Evolutionary conservation across 2,113 vertebrate species (phyloP).

Genomic region (Bucco capensis): DNA sequence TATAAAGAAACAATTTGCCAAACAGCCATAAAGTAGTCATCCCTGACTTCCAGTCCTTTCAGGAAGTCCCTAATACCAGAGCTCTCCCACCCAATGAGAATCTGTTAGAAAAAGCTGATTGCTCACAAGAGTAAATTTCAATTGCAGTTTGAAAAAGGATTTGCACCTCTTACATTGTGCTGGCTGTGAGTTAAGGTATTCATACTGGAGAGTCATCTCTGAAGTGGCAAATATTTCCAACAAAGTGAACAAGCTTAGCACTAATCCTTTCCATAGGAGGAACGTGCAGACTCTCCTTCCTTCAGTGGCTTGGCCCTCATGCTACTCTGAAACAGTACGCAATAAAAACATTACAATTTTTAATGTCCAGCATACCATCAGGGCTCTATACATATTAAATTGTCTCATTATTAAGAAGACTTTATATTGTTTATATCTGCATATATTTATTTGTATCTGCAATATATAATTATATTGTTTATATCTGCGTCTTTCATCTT

Average conservation of each 20-base stretch:
- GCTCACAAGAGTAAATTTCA: not conserved
- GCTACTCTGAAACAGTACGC: not conserved
- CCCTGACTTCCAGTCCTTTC: not conserved
- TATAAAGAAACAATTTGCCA: not conserved
- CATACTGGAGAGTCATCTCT: not conserved
- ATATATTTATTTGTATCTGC: not conserved
- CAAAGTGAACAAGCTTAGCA: not conserved
- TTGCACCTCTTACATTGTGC: not conserved
- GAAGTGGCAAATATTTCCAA: not conserved
- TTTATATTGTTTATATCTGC: not conserved
- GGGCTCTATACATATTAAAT: not conserved
- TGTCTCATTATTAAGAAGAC: not conserved
- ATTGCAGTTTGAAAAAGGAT: not conserved
- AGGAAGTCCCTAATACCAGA: not conserved
- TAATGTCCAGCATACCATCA: not conserved
- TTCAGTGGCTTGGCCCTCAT: not conserved
- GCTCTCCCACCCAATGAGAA: not conserved
- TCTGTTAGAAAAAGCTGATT: not conserved
- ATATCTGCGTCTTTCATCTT: not conserved
- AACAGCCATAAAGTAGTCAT: not conserved
- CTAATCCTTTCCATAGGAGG: not conserved
- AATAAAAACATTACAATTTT: not conserved
- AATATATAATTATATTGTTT: not conserved
- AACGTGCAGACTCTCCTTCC: not conserved
- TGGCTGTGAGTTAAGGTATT: not conserved